phyloP scores from a whole-genome alignment of 2,113 vertebrate genomes.

The Panthera tigris region DNA sequence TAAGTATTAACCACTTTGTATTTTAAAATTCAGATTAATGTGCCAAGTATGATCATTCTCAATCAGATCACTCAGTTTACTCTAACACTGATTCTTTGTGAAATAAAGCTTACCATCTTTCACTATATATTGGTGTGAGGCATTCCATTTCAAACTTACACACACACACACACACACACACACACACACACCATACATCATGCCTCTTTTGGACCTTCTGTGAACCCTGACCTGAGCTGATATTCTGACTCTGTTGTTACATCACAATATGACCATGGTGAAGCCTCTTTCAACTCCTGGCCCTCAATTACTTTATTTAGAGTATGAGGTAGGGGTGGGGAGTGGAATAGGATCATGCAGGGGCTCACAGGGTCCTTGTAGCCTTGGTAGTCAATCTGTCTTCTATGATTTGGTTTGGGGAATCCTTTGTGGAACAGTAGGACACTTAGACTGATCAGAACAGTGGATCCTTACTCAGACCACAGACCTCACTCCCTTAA shows the following conservation, averaged over 20 bases:
- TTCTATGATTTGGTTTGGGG: neutral
- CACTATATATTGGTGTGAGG: neutral
- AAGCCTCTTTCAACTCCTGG: neutral
- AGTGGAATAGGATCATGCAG: neutral
- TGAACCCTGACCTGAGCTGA: neutral
- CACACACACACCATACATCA: neutral
- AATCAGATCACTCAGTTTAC: neutral
- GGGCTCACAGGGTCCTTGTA: neutral
- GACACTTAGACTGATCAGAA: neutral
- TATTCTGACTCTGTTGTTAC: neutral
- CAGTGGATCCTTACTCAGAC: neutral
- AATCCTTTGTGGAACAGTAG: neutral
- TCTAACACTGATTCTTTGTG: neutral
- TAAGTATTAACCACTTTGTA: neutral
- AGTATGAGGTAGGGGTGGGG: neutral
- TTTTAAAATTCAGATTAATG: constrained; percentile 27
- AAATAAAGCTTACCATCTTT: neutral
- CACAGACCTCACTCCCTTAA: neutral
- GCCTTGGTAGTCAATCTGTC: neutral
- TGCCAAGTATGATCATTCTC: neutral
- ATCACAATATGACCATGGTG: too few relatives aligned
- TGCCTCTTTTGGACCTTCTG: neutral
- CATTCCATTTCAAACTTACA: neutral
- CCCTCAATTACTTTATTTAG: neutral
- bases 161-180: neutral